Base-by-base conservation (phyloP, 2,797 vertebrate genomes). In the Pterois miles region DNA sequence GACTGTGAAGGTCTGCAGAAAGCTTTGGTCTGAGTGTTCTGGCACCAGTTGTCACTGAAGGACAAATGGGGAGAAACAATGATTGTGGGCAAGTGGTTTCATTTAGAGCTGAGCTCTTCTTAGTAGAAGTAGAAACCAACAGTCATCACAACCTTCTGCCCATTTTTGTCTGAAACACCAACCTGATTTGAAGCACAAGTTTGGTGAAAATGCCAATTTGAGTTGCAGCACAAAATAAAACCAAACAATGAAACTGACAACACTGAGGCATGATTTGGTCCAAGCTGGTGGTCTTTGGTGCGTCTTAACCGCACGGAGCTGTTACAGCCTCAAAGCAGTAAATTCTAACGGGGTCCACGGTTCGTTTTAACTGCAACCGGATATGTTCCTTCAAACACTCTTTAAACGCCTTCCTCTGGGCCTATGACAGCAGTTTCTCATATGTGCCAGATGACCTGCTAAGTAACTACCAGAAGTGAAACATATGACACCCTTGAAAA, bases 391-490 rank as follows among this genome's bases (percentile, higher is more conserved):
- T 88, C 82, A 78, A 79, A 75, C 71, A 75, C 74, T 83, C 82
- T 79, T 84, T 86, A 92, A 93, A 91, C 80, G 29, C 86, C 76
- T 91, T 92, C 82, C 88, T 82, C 74, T 81, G 82, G 74, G 78
- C 74, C 72, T 58, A 63, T 71, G 73, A 74, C 80, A 80, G 80
- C 81, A 76, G 59, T 67, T 86, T 79, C 58, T 85, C 63, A 22
- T 40, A 33, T 10, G 58, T 67, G 87, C 88, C 89, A 87, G 79
- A 57, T 20, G 36, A 90, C 71, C 80, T 83, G 80, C 83, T 77
- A 77, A 86, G 78, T 77, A 85, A 84, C 68, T 65, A 65, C 76
- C 40, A 27, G 82, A 78, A 79, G 71, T 52, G 76, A 86, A 80
- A 76, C 80, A 80, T 75, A 89, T 78, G 74, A 92, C 70, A 74